phyloP scores from a whole-genome alignment of 2,888 invertebrate species.

The Agonopterix heracliana region DNA sequence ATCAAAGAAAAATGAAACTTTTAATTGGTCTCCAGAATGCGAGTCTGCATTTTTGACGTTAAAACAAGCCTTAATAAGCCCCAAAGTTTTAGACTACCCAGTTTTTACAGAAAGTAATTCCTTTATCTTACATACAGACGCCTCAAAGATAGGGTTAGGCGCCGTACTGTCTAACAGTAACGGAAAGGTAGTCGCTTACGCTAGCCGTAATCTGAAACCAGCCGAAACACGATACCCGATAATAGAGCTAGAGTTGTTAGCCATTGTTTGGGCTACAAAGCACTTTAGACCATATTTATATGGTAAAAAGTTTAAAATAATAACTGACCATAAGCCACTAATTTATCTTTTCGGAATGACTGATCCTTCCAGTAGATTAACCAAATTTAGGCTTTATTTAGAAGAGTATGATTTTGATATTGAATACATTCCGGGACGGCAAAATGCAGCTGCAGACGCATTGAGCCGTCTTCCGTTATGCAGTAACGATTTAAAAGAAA shows the following conservation, averaged over 20 bases:
- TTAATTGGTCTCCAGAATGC: slow-evolving; percentile 6
- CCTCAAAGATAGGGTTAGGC: neutral
- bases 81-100: slow-evolving; percentile 5
- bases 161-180: neutral
- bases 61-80: slow-evolving; percentile 8
- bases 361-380: neutral
- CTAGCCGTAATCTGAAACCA: neutral
- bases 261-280: neutral
- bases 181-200: neutral
- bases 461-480: slow-evolving; percentile 10
- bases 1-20: slow-evolving; percentile 6
- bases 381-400: neutral
- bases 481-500: neutral
- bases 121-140: neutral
- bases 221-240: neutral
- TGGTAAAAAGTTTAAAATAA: neutral
- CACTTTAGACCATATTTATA: neutral
- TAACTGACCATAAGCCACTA: neutral
- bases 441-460: slow-evolving; percentile 12
- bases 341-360: neutral
- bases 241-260: neutral
- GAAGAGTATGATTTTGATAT: slow-evolving; percentile 11
- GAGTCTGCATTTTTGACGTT: neutral
- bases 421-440: slow-evolving; percentile 10
- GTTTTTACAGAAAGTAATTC: slow-evolving; percentile 2